Evolutionary conservation across 2,113 vertebrate genomes (phyloP), one percentile per base, ranked within the genome.

Genomic region (Coracopsis vasa): DNA sequence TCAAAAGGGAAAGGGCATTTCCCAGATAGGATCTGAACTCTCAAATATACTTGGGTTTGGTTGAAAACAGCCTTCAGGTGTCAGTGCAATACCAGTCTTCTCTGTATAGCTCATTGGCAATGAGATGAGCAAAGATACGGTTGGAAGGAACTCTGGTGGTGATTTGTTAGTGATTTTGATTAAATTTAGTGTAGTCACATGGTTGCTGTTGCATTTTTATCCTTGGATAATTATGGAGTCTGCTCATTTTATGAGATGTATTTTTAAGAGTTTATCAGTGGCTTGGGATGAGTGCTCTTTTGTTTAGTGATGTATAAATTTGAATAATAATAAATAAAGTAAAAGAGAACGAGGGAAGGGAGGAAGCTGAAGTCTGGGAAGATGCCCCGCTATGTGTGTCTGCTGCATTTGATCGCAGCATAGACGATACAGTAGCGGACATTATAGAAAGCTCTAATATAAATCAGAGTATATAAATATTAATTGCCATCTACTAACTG

Each of bases 281-380:
- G 94, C 92, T 95, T 95, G 96, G 95, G 95, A 96, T 97, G 96
- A 96, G 96, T 96, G 95, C 88, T 96, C 96, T 96, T 96, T 96
- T 97, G 94, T 96, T 95, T 97, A 96, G 94, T 96, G 91, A 82
- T 97, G 96, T 97, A 96, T 97, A 96, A 96, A 97, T 96, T 96
- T 97, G 96, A 97, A 97, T 97, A 97, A 96, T 96, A 94, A 97
- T 94, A 96, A 96, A 96, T 86, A 96, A 94, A 96, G 80, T 95
- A 91, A 86, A 84, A 86, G 82, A 89, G 78, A 95, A 92, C 0
- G 61, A 94, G 61, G 42, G 53, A 91, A 91, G 65, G 80, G 83
- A 96, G 77, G 62, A 92, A 51, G 78, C 91, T 84, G 80, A 95
- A 92, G 69, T 62, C 95, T 84, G 58, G 44, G 66, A 95, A 94